Evolutionary conservation across 2,888 invertebrate genomes (phyloP).

Genomic region (Mechanitis messenoides): DNA sequence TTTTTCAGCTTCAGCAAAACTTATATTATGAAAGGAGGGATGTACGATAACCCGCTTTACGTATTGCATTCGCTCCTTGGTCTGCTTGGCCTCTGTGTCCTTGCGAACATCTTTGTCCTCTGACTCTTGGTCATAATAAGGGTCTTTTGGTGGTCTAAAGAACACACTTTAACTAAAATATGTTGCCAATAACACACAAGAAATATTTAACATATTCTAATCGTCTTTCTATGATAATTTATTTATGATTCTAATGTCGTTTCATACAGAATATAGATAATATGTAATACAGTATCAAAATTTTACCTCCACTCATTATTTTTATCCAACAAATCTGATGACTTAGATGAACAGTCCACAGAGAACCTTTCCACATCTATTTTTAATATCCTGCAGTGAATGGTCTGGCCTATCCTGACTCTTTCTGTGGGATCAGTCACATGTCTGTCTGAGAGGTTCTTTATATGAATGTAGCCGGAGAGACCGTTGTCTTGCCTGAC

Average conservation of each 20-base stretch:
- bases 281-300: background rate
- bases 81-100: slow-evolving; percentile 88
- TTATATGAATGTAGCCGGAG: slow-evolving; percentile 94
- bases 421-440: slow-evolving; percentile 95
- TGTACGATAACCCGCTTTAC: slow-evolving; percentile 98
- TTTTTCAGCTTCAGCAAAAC: slow-evolving; percentile 93
- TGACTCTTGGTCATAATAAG: slow-evolving; percentile 91
- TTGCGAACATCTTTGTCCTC: slow-evolving; percentile 87
- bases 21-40: slow-evolving; percentile 97
- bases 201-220: too few relatives aligned
- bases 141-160: slow-evolving; percentile 87
- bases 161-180: background rate
- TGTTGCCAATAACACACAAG: too few relatives aligned
- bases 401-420: slow-evolving; percentile 88
- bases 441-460: slow-evolving; percentile 94
- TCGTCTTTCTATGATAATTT: too few relatives aligned
- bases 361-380: slow-evolving; percentile 96
- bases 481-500: slow-evolving; percentile 93
- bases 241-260: too few relatives aligned
- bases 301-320: slow-evolving; percentile 90
- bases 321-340: slow-evolving; percentile 93
- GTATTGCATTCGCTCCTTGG: slow-evolving; percentile 89
- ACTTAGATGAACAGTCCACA: slow-evolving; percentile 94
- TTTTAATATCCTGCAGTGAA: slow-evolving; percentile 93
- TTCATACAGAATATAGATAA: background rate